phyloP scores from a whole-genome alignment of 1,140 invertebrate species.

The Charaxes varanes region DNA sequence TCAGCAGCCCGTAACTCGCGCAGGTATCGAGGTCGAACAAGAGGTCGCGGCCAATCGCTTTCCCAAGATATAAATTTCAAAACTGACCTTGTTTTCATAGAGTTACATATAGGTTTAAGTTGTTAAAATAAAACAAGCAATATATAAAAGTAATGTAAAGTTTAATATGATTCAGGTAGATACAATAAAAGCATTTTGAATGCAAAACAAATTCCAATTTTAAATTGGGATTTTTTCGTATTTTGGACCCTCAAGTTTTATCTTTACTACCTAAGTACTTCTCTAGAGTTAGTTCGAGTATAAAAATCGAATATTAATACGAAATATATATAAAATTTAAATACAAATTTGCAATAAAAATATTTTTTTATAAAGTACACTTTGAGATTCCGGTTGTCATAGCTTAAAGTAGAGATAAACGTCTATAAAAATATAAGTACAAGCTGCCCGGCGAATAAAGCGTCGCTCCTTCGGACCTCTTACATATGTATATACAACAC shows the following conservation, averaged over 20 bases:
- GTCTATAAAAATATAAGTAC: constrained; percentile 12
- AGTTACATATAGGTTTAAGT: too few relatives aligned
- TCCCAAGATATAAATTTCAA: too few relatives aligned
- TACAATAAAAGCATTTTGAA: constrained; percentile 11
- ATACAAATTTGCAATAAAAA: constrained; percentile 2
- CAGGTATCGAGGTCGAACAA: too few relatives aligned
- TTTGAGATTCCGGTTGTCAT: constrained; percentile 22
- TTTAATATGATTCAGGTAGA: constrained; percentile 11
- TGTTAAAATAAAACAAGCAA: constrained; percentile 8
- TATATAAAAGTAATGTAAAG: constrained; percentile 11
- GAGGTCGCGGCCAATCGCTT: too few relatives aligned
- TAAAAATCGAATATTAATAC: background rate
- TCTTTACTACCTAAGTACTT: too few relatives aligned
- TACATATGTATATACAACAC: constrained; percentile 9
- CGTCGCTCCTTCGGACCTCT: background rate
- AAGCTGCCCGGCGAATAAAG: constrained; percentile 2
- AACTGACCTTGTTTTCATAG: too few relatives aligned
- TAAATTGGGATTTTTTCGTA: constrained; percentile 12
- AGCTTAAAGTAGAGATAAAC: constrained; percentile 11
- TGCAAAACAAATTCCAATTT: constrained; percentile 14
- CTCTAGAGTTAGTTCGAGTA: constrained; percentile 2
- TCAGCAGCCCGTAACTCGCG: too few relatives aligned
- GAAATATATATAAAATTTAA: too few relatives aligned
- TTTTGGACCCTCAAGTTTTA: background rate
- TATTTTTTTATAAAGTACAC: constrained; percentile 10